Conservation (phyloP, 2,113 vertebrate species). For the Rhea pennata region DNA sequence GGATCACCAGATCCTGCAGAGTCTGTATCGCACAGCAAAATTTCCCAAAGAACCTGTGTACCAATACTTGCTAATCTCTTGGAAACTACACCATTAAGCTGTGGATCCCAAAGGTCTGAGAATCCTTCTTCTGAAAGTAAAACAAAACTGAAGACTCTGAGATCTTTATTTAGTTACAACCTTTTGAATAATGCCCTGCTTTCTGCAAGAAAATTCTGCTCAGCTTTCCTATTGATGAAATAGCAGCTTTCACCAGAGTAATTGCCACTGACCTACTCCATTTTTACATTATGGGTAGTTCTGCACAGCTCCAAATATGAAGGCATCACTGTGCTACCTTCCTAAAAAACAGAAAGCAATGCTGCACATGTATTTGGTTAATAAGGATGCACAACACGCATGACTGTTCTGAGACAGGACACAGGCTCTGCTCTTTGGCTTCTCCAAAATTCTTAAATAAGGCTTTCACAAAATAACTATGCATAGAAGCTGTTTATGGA, state of each 20-base stretch:
- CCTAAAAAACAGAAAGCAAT: not conserved
- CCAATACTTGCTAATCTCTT: not conserved
- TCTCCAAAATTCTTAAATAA: not conserved
- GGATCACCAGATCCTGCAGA: not conserved
- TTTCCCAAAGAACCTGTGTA: not conserved
- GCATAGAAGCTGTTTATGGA: not conserved
- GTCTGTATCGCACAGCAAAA: not conserved
- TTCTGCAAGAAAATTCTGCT: not conserved
- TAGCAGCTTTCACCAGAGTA: not conserved
- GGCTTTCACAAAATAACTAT: not conserved
- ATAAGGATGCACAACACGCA: not conserved
- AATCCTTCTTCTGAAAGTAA: not conserved
- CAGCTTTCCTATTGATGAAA: not conserved
- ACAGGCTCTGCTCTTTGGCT: not conserved
- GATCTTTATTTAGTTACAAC: not conserved
- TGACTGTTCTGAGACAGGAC: not conserved
- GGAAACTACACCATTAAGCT: not conserved
- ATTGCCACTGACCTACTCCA: not conserved
- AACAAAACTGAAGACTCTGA: not conserved
- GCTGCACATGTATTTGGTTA: not conserved
- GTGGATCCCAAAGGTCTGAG: not conserved
- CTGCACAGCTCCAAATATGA: not conserved
- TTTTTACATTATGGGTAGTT: not conserved
- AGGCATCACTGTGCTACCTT: not conserved
- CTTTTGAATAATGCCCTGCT: not conserved